Percentiles rank a stretch among this genome's conserved stretches.
Conservation (phyloP, 1,140 invertebrate species). For the Lanistes nyassanus region DNA sequence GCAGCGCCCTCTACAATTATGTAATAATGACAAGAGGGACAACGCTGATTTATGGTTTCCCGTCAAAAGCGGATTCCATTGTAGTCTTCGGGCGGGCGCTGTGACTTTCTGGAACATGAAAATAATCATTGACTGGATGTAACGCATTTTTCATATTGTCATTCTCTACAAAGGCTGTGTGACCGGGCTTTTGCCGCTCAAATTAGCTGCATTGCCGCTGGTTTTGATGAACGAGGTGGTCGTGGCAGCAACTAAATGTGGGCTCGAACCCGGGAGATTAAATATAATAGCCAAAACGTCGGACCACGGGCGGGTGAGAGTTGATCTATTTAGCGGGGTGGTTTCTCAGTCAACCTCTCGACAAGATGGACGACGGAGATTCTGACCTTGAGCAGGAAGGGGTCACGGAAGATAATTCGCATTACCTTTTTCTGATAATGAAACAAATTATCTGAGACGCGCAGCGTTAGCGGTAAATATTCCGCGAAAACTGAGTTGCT, state of each 20-base stretch:
- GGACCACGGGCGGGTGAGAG: neutral
- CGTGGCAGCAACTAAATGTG: neutral
- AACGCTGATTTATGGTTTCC: slow-evolving; percentile 19
- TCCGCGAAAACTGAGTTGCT: no score
- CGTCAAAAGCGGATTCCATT: slow-evolving; percentile 15
- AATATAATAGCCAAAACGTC: slow-evolving; percentile 21
- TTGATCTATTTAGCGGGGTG: no score
- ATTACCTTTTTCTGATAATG: no score
- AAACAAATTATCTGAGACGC: no score
- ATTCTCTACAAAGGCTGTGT: slow-evolving; percentile 11
- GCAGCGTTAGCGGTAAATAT: no score
- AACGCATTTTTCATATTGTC: slow-evolving; percentile 29
- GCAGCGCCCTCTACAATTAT: slow-evolving; percentile 19
- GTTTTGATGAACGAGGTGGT: slow-evolving; percentile 17
- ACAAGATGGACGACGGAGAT: no score
- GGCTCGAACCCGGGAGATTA: slow-evolving; percentile 16
- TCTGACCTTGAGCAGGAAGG: no score
- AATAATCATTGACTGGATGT: slow-evolving; percentile 16
- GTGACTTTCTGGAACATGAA: slow-evolving; percentile 6
- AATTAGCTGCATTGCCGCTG: slow-evolving; percentile 16
- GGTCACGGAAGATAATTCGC: no score
- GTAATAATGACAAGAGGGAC: slow-evolving; percentile 25
- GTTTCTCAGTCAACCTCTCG: no score
- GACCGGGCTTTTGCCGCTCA: neutral
- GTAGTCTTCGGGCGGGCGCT: neutral